Base-by-base conservation (phyloP, 2,797 vertebrate species). In the Anisognathus igniventris region DNA sequence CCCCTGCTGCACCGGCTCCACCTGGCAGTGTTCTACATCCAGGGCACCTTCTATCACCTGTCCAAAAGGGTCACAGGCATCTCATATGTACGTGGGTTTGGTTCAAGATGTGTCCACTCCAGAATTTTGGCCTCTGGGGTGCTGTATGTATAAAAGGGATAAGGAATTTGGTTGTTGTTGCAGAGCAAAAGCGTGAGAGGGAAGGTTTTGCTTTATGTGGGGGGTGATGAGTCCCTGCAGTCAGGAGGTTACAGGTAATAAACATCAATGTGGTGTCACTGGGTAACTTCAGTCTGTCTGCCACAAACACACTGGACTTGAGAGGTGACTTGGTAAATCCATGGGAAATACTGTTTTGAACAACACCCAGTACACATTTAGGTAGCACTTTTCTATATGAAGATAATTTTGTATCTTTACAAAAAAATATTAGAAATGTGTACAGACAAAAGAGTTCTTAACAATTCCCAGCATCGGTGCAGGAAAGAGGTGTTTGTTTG, bases 1-100 rank as follows among this genome's bases (percentile, higher is more conserved):
- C 91, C 97, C 24, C 93, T 98, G 68, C 97, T 99, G 21, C 98
- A 98, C 64, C 97, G 98, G 47, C 86, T 99, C 12, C 99, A 99
- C 3, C 92, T 98, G 33, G 98, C 99, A 25, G 53, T 98, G 39
- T 99, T 99, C 96, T 99, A 99, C 94, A 91, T 99, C 94, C 98
- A 90, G 0, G 98, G 99, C 14, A 77, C 96, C 0, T 99, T 99
- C 95, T 99, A 99, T 68, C 99, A 99, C 92, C 92, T 99, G 33
- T 98, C 98, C 64, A 99, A 99, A 97, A 98, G 99, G 95, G 81
- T 97, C 12, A 53, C 98, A 0, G 98, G 98, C 3, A 97, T 99
- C 96, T 96, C 96, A 0, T 99, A 99, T 1, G 99, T 99, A 96
- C 97, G 99, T 98, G 65, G 25, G 45, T 42, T 44, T 61, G 61